A percentile compares a stretch with the other conserved stretches of the same genome.
Conservation (phyloP, 1,140 invertebrate species). For the Stenopsyche tienmushanensis region DNA sequence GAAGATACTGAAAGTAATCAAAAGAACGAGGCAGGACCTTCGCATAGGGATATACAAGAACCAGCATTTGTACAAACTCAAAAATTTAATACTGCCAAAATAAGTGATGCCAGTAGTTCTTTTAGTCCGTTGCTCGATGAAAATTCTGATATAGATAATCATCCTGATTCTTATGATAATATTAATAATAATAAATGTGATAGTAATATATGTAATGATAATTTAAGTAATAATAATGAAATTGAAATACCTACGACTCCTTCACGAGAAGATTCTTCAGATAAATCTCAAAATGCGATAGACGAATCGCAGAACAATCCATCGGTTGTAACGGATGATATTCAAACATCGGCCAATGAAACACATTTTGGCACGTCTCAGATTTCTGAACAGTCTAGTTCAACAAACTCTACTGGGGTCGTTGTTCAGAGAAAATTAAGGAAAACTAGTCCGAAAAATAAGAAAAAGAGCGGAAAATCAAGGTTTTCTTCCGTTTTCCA, state of each 20-base stretch:
- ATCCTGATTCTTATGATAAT: conserved; percentile 24
- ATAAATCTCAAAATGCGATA: too few relatives aligned
- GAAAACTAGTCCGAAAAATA: conserved; percentile 46
- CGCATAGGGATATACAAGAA: conserved; percentile 45
- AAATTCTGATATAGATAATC: conserved; percentile 1
- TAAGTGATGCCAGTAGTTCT: conserved; percentile 26
- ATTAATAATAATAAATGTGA: conserved; percentile 37
- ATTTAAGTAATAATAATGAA: conserved; percentile 12
- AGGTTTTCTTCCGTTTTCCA: conserved; percentile 26
- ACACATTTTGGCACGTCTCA: not conserved
- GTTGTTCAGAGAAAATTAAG: conserved; percentile 28
- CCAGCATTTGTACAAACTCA: conserved; percentile 44
- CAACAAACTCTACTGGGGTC: conserved; percentile 9
- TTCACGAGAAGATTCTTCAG: too few relatives aligned
- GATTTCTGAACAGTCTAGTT: conserved; percentile 4
- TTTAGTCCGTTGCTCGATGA: not conserved
- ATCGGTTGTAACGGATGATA: not conserved
- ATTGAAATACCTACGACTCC: not conserved
- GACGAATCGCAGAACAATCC: not conserved
- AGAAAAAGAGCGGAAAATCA: conserved; percentile 43
- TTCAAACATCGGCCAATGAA: not conserved
- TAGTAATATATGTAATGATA: conserved; percentile 34
- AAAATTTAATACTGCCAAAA: conserved; percentile 12
- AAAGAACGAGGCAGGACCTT: conserved; percentile 52
- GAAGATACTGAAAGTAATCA: conserved; percentile 27